Evolutionary conservation across 1,140 invertebrate species (phyloP), one percentile per base, ranked within the genome.

Genomic region (Oryctes rhinoceros): DNA sequence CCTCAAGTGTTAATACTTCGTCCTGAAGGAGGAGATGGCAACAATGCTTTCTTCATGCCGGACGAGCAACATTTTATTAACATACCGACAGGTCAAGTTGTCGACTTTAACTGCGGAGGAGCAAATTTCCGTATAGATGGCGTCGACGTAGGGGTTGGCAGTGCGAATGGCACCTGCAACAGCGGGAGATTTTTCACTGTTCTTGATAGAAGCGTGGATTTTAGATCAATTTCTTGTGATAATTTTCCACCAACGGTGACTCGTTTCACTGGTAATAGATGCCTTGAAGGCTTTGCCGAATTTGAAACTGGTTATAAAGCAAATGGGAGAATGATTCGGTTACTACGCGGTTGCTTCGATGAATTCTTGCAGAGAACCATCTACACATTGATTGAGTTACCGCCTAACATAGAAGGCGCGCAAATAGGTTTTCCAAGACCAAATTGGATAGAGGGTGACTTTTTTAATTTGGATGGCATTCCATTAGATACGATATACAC

Each of bases 271-370:
- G 62, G 71, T 10, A 81, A 81, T 59, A 80, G 7, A 30, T 83
- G 81, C 10, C 84, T 87, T 0, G 90, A 88, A 0, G 47, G 7
- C 7, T 59, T 79, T 6, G 59, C 47, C 49, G 81, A 84, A 71
- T 82, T 85, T 13, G 86, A 86, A 83, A 86, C 88, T 24, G 88
- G 87, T 48, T 88, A 86, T 67, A 39, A 79, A 9, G 35, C 84
- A 13, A 65, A 83, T 35, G 67, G 79, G n/a, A 47, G 79, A 9
- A 86, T 87, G 77, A 71, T 85, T 13, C 80, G 53, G 18, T 78
- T 82, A 24, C 85, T 87, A 13, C 35, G 18, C 13, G 62, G 85
- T 39, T 88, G 86, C 81, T 87, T 84, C 71, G 84, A 87, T 81
- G 76, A 83, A 35, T 20, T 18, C 6, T 48, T 71, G 13, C 82